Evolutionary conservation across 2,113 vertebrate genomes (phyloP), one percentile per base, ranked within the genome.

Genomic region (Potamarius usumacintae): DNA sequence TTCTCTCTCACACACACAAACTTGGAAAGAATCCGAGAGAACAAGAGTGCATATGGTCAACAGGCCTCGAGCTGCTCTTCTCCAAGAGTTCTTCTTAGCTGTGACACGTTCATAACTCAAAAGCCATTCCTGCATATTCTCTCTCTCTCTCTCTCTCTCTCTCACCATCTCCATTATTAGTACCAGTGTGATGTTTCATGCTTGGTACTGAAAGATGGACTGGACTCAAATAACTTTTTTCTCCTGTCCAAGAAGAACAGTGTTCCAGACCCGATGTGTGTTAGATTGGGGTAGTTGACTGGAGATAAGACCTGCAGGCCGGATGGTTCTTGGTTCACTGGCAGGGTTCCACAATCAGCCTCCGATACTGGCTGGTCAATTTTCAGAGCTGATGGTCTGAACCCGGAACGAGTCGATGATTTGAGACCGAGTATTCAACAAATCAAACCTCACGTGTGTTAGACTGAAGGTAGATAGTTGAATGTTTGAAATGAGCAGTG

Each of bases 101-200:
- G 27, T 85, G 83, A 85, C 69, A 74, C 7, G 22, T 84, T 72
- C 69, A 85, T 74, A 85, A 85, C n/a, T 74, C 52, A 85, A 85
- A 85, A 55, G 1, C 30, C 1, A 1, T 71, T 84, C 63, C 65
- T 83, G 65, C 50, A 82, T 25, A 0, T 4, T 15, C 55, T 20
- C 60, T 17, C 2, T 15, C 0, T 2, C 58, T 14, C 30, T 22
- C 30, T 62, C 11, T 12, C 15, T 42, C 57, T 14, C 79, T 12
- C 25, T 53, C 52, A 12, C 77, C 11, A 1, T 58, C 78, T 58
- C 7, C 52, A 30, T 17, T 79, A 2, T 52, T 15, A 53, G 50
- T 80, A 58, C 27, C 52, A 20, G 14, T 9, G 2, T 79, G 14
- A 18, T 18, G 12, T 57, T 79, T 57, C 9, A 25, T 11, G 0